phyloP scores from a whole-genome alignment of 2,888 invertebrate species.

The Zygothrica quintamaculata region DNA sequence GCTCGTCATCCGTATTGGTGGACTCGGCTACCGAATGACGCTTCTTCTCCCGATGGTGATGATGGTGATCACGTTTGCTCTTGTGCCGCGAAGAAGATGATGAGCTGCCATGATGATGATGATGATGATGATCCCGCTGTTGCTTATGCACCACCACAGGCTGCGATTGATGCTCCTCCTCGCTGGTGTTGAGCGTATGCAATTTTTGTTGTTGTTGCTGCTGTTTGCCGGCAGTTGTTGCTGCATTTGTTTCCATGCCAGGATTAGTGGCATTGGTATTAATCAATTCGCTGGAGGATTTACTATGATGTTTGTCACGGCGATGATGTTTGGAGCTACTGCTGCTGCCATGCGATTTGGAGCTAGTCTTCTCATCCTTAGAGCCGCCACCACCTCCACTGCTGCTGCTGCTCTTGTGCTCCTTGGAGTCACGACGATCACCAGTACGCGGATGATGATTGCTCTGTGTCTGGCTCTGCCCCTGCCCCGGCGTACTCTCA shows the following conservation, averaged over 20 bases:
- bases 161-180: constrained; percentile 60
- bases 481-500: constrained; percentile 65
- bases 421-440: constrained; percentile 76
- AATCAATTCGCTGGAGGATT: constrained; percentile 57
- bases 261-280: constrained; percentile 6
- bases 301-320: constrained; percentile 81
- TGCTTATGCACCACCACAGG: constrained; percentile 31
- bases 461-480: constrained; percentile 34
- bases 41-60: constrained; percentile 84
- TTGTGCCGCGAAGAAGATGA: constrained; percentile 81
- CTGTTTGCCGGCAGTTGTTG: constrained; percentile 18
- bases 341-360: constrained; percentile 53
- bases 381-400: constrained; percentile 31
- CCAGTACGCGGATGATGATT: constrained; percentile 58
- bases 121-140: constrained; percentile 64
- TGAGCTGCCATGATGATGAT: constrained; percentile 59
- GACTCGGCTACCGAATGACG: constrained; percentile 78
- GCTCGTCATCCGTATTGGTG: constrained; percentile 77
- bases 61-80: constrained; percentile 81
- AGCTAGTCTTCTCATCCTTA: constrained; percentile 55
- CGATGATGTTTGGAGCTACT: constrained; percentile 69
- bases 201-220: constrained; percentile 29
- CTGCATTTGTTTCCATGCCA: constrained; percentile 35
- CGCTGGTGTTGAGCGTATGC: constrained; percentile 63
- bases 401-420: constrained; percentile 59